These are phyloP conservation scores for Unio delphinus DNA, from an alignment of 2,888 invertebrate species.

Conservation along the genomic window DNA sequence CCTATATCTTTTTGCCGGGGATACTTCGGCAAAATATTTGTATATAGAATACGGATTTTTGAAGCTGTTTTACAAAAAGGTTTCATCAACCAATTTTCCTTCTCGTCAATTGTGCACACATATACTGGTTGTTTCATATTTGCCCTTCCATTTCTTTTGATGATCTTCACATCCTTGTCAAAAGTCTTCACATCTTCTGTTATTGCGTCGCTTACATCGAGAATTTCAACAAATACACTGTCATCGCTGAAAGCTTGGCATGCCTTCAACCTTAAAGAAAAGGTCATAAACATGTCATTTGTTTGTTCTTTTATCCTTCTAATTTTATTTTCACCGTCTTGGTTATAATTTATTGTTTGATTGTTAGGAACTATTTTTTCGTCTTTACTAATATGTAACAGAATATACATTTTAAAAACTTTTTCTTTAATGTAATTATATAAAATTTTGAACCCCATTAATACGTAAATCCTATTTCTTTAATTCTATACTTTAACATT, in stretches of 20 bases:
- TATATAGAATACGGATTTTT: slow-evolving; percentile 23
- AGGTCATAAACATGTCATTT: too few relatives aligned
- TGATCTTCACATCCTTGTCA: background rate
- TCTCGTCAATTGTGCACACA: slow-evolving; percentile 29
- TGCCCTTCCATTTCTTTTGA: slow-evolving; percentile 12
- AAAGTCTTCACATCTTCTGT: slow-evolving; percentile 4
- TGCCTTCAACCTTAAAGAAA: slow-evolving; percentile 14
- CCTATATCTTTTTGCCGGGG: background rate
- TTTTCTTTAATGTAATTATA: too few relatives aligned
- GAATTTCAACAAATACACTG: slow-evolving; percentile 28
- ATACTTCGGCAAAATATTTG: slow-evolving; percentile 1
- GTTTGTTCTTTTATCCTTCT: too few relatives aligned
- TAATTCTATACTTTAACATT: too few relatives aligned
- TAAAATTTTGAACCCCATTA: too few relatives aligned
- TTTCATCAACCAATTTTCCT: slow-evolving; percentile 23
- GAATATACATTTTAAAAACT: too few relatives aligned
- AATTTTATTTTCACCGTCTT: too few relatives aligned
- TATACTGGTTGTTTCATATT: slow-evolving; percentile 26
- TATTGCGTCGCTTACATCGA: background rate
- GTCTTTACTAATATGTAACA: too few relatives aligned
- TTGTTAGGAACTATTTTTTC: too few relatives aligned
- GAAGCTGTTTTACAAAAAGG: slow-evolving; percentile 40
- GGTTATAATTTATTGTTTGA: too few relatives aligned
- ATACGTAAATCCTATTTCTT: too few relatives aligned
- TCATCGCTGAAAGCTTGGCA: slow-evolving; percentile 29